A percentile compares a stretch with the other conserved stretches of the same genome.
Evolutionary conservation across 2,888 invertebrate genomes (phyloP).

Genomic region (Aphidoletes aphidimyza): DNA sequence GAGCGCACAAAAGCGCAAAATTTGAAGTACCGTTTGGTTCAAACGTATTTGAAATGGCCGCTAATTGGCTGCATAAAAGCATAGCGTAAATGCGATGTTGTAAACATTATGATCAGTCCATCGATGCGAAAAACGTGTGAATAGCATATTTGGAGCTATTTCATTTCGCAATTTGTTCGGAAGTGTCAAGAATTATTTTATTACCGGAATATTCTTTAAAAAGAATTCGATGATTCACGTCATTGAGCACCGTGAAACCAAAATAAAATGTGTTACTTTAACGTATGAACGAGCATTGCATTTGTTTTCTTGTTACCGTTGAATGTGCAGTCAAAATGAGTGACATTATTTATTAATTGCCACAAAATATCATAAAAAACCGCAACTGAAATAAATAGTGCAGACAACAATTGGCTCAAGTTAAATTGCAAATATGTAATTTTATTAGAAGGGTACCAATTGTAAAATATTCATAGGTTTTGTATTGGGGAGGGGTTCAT

Average conservation of each 20-base stretch:
- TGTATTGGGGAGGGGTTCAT: too few species aligned
- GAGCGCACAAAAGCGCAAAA: neutral
- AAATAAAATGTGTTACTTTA: neutral
- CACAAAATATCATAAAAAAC: neutral
- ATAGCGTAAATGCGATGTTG: neutral
- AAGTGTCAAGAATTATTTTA: conserved; percentile 20
- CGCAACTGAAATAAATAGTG: neutral
- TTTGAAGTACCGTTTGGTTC: neutral
- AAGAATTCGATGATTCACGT: neutral
- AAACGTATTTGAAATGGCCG: neutral
- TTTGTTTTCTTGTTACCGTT: neutral
- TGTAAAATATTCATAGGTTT: neutral
- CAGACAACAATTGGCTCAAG: neutral
- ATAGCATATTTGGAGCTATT: neutral
- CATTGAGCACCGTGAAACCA: neutral
- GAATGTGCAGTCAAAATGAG: neutral
- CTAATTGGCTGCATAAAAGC: conserved; percentile 11
- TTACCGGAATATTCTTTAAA: neutral
- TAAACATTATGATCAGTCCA: neutral
- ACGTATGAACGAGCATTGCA: neutral
- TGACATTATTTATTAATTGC: conserved; percentile 33
- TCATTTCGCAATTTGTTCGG: neutral
- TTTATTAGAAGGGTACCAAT: neutral
- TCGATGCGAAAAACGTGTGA: neutral
- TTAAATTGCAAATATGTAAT: neutral